These are phyloP conservation scores for Omphaloscelis lunosa DNA, from an alignment of 2,888 invertebrate species.

Conservation along the genomic window DNA sequence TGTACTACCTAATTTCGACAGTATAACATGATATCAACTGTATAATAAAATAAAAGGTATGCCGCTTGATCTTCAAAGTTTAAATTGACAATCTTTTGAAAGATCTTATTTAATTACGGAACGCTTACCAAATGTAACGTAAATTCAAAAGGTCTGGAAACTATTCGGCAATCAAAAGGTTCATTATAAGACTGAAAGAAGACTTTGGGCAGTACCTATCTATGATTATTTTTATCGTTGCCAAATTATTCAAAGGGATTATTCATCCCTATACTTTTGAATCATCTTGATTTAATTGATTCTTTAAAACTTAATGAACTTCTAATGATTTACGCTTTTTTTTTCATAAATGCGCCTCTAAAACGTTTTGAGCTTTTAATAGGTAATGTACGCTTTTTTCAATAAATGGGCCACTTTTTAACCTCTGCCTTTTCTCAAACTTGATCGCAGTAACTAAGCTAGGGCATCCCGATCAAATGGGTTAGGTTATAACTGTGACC, in stretches of 20 bases:
- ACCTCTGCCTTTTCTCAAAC: neutral
- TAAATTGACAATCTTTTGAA: constrained; percentile 37
- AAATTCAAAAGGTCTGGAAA: constrained; percentile 16
- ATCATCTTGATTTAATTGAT: neutral
- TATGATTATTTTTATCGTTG: neutral
- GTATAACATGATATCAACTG: neutral
- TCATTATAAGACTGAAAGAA: constrained; percentile 2
- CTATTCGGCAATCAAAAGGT: constrained; percentile 19
- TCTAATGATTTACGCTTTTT: neutral
- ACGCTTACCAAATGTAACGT: constrained; percentile 22
- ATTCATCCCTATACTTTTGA: too few relatives aligned
- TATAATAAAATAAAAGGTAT: constrained; percentile 27
- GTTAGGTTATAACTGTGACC: neutral
- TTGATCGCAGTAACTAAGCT: neutral
- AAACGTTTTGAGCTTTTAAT: neutral
- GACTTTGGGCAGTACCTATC: neutral
- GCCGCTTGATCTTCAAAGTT: constrained; percentile 37
- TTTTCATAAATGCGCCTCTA: neutral
- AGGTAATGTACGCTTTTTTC: too few relatives aligned
- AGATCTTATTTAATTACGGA: constrained; percentile 33
- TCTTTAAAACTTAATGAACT: neutral
- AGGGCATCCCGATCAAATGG: too few relatives aligned
- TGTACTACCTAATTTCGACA: neutral
- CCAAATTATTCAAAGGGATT: neutral
- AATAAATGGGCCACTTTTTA: neutral